These are phyloP conservation scores for Altica lythri DNA, from an alignment of 2,888 invertebrate species.

Conservation along the genomic window DNA sequence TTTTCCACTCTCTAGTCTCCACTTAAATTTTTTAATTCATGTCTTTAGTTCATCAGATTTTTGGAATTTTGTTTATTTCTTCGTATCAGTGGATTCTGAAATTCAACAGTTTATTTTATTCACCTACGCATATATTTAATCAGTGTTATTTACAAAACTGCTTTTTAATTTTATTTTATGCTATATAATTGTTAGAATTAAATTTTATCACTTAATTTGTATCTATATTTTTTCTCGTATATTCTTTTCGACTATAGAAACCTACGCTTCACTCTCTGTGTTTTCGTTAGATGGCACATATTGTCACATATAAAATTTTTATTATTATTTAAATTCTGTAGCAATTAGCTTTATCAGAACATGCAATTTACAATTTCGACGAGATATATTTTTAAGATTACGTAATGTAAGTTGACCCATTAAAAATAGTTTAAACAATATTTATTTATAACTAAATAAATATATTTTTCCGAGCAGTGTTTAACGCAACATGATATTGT, in stretches of 20 bases:
- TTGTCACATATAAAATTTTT: neutral
- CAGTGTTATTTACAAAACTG: no score
- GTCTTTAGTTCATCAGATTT: no score
- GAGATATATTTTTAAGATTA: neutral
- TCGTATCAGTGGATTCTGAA: no score
- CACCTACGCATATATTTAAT: no score
- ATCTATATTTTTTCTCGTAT: neutral
- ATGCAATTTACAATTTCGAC: neutral
- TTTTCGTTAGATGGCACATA: slow-evolving; percentile 1
- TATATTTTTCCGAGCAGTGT: no score
- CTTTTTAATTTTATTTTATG: no score
- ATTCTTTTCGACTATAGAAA: neutral
- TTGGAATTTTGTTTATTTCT: no score
- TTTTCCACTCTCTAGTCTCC: no score
- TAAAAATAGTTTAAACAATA: neutral
- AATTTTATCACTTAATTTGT: no score
- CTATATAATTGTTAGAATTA: no score
- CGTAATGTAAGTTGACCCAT: slow-evolving; percentile 1
- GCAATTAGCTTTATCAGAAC: neutral
- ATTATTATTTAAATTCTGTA: neutral
- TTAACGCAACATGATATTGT: neutral
- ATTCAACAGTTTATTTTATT: no score
- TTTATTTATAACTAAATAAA: neutral
- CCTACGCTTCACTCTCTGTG: neutral
- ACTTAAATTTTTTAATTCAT: no score